Evolutionary conservation across 2,113 vertebrate genomes (phyloP).

Genomic region (Percopsis transmontana): DNA sequence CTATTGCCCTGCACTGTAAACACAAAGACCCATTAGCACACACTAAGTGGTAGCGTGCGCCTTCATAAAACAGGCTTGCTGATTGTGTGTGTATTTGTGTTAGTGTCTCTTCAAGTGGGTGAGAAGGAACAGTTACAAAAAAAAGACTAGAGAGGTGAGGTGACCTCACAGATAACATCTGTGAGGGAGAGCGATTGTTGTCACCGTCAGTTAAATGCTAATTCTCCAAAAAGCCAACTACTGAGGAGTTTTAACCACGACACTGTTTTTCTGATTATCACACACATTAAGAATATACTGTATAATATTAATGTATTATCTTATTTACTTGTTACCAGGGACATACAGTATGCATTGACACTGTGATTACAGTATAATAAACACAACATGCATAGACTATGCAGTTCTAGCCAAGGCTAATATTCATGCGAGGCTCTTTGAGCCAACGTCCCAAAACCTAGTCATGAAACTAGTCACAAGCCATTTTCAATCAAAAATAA

Average conservation of each 20-base stretch:
- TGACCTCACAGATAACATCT: conserved; percentile 4
- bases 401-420: neutral
- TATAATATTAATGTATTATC: neutral
- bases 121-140: neutral
- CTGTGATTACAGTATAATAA: neutral
- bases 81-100: neutral
- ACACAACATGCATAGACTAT: neutral
- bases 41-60: neutral
- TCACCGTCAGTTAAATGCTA: neutral
- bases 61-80: neutral
- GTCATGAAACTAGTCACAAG: too few species aligned
- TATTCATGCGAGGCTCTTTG: too few species aligned
- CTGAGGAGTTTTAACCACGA: neutral
- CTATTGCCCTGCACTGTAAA: conserved; percentile 37
- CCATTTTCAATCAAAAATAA: too few species aligned
- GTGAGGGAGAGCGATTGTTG: neutral
- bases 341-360: neutral
- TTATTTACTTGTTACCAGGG: conserved; percentile 10
- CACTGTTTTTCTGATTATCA: neutral
- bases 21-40: conserved; percentile 52
- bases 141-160: neutral
- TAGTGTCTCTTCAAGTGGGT: conserved; percentile 20
- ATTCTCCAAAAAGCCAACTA: neutral
- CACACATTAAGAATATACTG: neutral
- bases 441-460: too few species aligned